Evolutionary conservation across 2,888 invertebrate species (phyloP).

Genomic region (Prenolepis imparis): DNA sequence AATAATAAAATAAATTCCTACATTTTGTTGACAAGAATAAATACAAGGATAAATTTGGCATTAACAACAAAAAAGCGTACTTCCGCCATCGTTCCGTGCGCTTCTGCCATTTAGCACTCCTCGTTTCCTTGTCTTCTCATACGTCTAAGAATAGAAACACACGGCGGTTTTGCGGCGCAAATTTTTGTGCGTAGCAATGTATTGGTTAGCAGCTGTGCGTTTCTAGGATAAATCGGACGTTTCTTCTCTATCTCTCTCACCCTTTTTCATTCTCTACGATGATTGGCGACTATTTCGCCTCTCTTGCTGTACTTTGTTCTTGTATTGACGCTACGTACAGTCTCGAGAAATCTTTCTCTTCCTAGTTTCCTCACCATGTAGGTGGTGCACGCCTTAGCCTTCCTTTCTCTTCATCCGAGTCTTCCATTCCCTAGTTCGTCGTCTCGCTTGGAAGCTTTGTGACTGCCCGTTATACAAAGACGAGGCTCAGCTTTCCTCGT

Average conservation of each 20-base stretch:
- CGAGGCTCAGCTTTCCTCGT: slow-evolving; percentile 57
- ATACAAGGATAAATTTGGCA: slow-evolving; percentile 26
- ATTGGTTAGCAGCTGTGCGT: slow-evolving; percentile 62
- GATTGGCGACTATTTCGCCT: slow-evolving; percentile 33
- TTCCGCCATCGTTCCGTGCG: slow-evolving; percentile 30
- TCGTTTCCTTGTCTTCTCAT: slow-evolving; percentile 39
- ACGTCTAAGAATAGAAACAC: slow-evolving; percentile 82
- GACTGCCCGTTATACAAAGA: slow-evolving; percentile 34
- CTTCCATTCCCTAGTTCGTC: slow-evolving; percentile 45
- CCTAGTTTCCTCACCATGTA: slow-evolving; percentile 67
- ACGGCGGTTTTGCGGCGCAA: slow-evolving; percentile 78
- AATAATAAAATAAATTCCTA: too few relatives aligned
- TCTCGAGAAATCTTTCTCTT: slow-evolving; percentile 56
- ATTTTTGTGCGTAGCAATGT: slow-evolving; percentile 66
- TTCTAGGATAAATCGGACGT: slow-evolving; percentile 66
- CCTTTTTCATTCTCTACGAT: slow-evolving; percentile 25
- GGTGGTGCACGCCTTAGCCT: slow-evolving; percentile 54
- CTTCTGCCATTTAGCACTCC: slow-evolving; percentile 48
- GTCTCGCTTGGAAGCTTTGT: slow-evolving; percentile 33
- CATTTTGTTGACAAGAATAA: background rate
- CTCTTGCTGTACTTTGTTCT: slow-evolving; percentile 24
- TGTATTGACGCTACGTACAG: background rate
- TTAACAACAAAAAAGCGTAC: slow-evolving; percentile 20
- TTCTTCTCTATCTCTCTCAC: background rate
- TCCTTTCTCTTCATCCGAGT: slow-evolving; percentile 40